phyloP scores from a whole-genome alignment of 2,113 vertebrate species.

The Calonectris borealis region DNA sequence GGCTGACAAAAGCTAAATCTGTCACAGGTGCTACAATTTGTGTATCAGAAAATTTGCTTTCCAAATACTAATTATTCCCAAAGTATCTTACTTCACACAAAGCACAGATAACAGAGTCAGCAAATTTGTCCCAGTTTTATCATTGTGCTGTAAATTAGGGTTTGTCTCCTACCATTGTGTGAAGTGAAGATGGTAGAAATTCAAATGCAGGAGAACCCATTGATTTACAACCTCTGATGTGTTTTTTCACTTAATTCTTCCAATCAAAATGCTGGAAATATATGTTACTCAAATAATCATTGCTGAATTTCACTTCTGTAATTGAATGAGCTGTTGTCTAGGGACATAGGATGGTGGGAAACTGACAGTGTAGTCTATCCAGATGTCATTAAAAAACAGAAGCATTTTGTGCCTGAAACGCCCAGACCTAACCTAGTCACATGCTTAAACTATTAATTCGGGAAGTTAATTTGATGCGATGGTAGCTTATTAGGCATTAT shows the following conservation, averaged over 20 bases:
- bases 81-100: conserved; percentile 58
- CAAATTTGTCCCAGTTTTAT: conserved; percentile 48
- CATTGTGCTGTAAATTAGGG: conserved; percentile 60
- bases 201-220: background rate
- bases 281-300: background rate
- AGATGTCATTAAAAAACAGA: background rate
- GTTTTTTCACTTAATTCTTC: conserved; percentile 11
- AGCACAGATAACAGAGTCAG: conserved; percentile 54
- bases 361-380: background rate
- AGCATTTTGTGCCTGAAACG: background rate
- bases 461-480: background rate
- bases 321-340: background rate
- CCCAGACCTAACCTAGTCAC: background rate
- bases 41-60: conserved; percentile 70
- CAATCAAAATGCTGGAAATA: background rate
- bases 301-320: background rate
- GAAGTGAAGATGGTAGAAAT: conserved; percentile 27
- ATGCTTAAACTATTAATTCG: background rate
- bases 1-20: conserved; percentile 60
- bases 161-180: conserved; percentile 40
- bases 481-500: background rate
- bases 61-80: conserved; percentile 67
- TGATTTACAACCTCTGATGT: background rate
- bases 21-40: conserved; percentile 69
- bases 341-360: background rate